These are phyloP conservation scores for Tokudaia tokunoshimensis DNA, from an alignment of 2,797 vertebrate genomes.

Conservation along the genomic window DNA sequence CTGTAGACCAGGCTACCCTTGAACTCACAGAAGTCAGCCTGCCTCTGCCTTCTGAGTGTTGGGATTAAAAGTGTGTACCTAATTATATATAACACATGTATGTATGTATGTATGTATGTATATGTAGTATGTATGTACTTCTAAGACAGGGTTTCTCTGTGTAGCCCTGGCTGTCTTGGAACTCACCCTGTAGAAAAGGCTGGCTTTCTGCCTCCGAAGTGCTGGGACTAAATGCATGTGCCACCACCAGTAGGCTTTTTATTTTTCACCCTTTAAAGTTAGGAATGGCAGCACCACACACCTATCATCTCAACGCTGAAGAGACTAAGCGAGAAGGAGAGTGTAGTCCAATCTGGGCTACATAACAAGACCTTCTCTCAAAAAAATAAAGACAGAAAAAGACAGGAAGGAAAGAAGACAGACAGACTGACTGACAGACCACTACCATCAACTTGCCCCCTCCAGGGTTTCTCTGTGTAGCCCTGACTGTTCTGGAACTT, in stretches of 20 bases:
- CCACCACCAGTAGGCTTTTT: not conserved
- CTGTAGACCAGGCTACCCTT: no score
- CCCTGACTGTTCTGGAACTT: no score
- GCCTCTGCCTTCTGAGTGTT: no score
- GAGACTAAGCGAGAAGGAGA: not conserved
- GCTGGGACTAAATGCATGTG: not conserved
- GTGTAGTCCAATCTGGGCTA: not conserved
- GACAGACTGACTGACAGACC: no score
- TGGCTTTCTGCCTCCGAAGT: not conserved
- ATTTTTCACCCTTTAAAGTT: not conserved
- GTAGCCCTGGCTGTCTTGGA: not conserved
- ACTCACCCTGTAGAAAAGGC: not conserved
- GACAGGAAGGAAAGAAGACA: no score
- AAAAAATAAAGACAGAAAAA: no score
- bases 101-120: not conserved
- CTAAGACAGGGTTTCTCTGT: not conserved
- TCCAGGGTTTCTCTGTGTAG: no score
- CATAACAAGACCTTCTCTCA: not conserved
- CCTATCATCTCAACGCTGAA: not conserved
- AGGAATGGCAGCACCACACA: not conserved
- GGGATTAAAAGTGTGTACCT: no score
- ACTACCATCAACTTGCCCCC: no score
- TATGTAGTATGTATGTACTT: not conserved
- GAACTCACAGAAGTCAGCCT: no score
- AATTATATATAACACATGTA: no score